Evolutionary conservation across 2,888 invertebrate species (phyloP).

Genomic region (Eristalis arbustorum): DNA sequence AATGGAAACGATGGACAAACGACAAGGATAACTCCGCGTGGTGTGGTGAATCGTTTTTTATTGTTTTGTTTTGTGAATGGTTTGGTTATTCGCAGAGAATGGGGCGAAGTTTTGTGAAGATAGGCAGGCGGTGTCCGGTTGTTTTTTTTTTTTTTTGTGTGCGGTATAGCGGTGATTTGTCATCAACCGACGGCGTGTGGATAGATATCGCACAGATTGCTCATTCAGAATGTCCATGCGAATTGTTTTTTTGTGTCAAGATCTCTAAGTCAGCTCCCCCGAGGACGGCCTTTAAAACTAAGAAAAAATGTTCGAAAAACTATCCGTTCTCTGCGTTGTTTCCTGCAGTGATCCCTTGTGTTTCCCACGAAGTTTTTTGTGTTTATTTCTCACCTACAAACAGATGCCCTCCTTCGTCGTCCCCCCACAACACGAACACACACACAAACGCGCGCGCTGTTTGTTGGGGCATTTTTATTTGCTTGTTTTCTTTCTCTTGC

Average conservation of each 20-base stretch:
- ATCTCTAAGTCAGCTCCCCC: too few relatives aligned
- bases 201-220: neutral
- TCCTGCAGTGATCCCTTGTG: too few relatives aligned
- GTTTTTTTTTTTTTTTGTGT: neutral
- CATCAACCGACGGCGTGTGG: too few relatives aligned
- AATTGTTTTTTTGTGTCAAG: neutral
- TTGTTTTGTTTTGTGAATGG: too few relatives aligned
- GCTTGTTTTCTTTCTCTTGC: conserved; percentile 48
- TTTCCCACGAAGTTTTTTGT: neutral
- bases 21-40: conserved; percentile 24
- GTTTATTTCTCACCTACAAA: neutral
- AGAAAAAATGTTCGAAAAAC: too few relatives aligned
- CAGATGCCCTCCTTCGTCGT: neutral
- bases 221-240: neutral
- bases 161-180: neutral
- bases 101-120: neutral
- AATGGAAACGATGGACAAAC: neutral
- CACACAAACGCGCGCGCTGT: neutral
- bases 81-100: neutral
- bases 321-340: too few relatives aligned
- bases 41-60: too few relatives aligned
- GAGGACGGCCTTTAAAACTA: too few relatives aligned
- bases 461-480: conserved; percentile 66
- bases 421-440: conserved; percentile 2
- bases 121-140: neutral